phyloP scores from a whole-genome alignment of 2,113 vertebrate species.

The Vanacampus margaritifer region DNA sequence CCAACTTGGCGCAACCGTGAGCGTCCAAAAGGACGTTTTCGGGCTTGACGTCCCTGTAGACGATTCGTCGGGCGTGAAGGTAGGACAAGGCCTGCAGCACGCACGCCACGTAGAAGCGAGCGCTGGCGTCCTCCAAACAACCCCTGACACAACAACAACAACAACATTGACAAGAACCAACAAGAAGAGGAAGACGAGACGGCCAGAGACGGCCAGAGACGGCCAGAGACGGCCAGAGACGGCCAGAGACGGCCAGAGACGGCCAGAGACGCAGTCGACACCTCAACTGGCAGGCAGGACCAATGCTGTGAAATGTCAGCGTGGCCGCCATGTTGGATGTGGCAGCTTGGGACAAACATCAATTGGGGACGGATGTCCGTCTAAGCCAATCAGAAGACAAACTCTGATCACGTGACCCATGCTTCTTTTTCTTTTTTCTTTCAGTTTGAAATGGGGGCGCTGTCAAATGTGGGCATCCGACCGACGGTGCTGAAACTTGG shows the following conservation, averaged over 20 bases:
- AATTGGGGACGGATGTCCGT: too few relatives aligned
- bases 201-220: too few relatives aligned
- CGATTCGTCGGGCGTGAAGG: slow-evolving; percentile 97
- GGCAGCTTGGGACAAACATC: neutral
- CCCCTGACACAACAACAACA: slow-evolving; percentile 71
- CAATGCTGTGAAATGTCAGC: neutral
- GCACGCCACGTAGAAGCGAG: slow-evolving; percentile 93
- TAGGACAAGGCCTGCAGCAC: slow-evolving; percentile 96
- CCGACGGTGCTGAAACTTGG: too few relatives aligned
- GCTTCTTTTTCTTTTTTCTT: too few relatives aligned
- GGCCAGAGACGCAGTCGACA: neutral
- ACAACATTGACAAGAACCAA: neutral
- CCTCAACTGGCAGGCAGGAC: neutral
- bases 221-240: too few relatives aligned
- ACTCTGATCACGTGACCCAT: too few relatives aligned
- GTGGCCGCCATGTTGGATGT: neutral
- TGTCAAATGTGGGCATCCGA: too few relatives aligned
- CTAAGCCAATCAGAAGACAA: too few relatives aligned
- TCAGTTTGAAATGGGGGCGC: too few relatives aligned
- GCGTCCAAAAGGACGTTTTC: slow-evolving; percentile 97
- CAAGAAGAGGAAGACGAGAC: neutral
- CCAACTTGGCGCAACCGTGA: slow-evolving; percentile 94
- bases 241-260: too few relatives aligned
- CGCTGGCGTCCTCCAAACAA: slow-evolving; percentile 92
- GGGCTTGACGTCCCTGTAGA: slow-evolving; percentile 97